Base-by-base conservation (phyloP, 2,888 invertebrate species). In the Patella caerulea region DNA sequence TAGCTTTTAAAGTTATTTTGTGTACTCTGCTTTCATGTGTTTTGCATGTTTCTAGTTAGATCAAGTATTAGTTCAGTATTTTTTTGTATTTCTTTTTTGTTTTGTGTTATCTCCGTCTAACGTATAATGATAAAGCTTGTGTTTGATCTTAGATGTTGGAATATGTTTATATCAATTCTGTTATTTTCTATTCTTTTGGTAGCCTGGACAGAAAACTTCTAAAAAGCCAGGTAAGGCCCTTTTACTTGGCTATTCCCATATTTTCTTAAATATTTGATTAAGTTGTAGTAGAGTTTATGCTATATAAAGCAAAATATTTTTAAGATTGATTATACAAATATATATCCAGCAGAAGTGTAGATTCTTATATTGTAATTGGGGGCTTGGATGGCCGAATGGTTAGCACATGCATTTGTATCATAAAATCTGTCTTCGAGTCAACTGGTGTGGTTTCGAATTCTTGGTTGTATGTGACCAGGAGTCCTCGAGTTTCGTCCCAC, bases 141-240 rank as follows among this genome's bases (percentile, higher is more conserved):
- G 7, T 45, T 45, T 45, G 45, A 45, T 45, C 45, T 45, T 45
- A 45, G 9, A 1, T 45, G 9, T 9, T 45, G 7, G 9, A 45
- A 45, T 45, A 45, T 45, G 7, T 45, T 45, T 45, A 45, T 45
- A 45, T 1, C 34, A 34, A 34, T 34, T 34, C 4, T 45, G 45
- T 45, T 45, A 45, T 45, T 45, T 45, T 45, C 9, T 45, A 45
- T 45, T 45, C 45, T 71, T 69, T 12, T 80, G 81, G 73, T 82
- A 86, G 85, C 84, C 85, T 65, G 84, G 82, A 12, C 83, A 81
- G 56, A 86, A 84, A 73, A 82, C 77, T 72, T 73, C 77, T 19
- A 87, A 88, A 78, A 88, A 88, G 78, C 87, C 88, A 82, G 88
- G 88, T 88, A 72, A 76, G 82, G 73, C 9, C 45, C 45, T 45